Conservation (phyloP, 2,113 vertebrate species). For the Dolichotis patagonum region DNA sequence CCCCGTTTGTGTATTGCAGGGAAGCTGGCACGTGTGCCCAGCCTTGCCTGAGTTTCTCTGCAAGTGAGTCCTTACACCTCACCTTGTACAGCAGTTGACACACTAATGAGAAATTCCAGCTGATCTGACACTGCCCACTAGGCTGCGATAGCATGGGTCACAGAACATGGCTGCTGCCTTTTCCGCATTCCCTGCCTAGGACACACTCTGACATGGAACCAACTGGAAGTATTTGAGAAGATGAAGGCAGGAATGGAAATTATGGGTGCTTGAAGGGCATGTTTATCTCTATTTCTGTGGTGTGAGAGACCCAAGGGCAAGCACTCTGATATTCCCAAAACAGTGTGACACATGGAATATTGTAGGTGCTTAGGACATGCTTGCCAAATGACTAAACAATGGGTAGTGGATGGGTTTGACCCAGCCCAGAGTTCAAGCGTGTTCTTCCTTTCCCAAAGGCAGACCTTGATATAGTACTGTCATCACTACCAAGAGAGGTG, state of each 20-base stretch:
- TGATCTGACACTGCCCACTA: background rate
- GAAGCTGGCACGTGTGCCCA: background rate
- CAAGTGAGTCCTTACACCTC: background rate
- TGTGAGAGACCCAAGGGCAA: background rate
- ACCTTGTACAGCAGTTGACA: background rate
- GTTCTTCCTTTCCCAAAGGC: background rate
- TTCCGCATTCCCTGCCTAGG: background rate
- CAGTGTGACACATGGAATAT: background rate
- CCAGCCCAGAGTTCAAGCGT: background rate
- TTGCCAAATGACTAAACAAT: background rate
- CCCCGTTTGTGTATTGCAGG: background rate
- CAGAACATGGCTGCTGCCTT: background rate
- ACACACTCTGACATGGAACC: background rate
- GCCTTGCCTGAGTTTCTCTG: background rate
- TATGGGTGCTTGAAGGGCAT: background rate
- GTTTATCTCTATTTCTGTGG: background rate
- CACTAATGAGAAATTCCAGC: background rate
- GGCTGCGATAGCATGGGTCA: too few species aligned
- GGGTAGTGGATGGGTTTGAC: background rate
- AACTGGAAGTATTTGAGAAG: background rate
- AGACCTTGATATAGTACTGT: background rate
- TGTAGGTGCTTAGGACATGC: background rate
- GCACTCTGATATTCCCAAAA: background rate
- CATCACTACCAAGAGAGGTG: accelerated
- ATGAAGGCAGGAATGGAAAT: background rate